These are phyloP conservation scores for Choristoneura fumiferana DNA, from an alignment of 1,140 invertebrate genomes.

Conservation along the genomic window DNA sequence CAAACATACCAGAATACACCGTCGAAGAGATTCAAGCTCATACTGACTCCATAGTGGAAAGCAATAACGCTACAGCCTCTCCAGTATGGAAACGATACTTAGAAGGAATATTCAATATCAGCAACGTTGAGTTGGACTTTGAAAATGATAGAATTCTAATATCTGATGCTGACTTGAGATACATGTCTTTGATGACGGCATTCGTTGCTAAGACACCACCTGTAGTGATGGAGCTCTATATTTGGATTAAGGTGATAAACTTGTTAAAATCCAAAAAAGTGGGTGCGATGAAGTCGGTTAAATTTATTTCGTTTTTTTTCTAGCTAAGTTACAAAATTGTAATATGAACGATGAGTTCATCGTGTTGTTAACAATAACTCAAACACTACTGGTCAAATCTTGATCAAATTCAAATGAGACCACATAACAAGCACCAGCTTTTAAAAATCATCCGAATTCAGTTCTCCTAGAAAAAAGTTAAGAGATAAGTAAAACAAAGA, in stretches of 20 bases:
- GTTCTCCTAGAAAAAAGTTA: no score
- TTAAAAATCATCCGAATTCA: no score
- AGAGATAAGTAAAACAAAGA: no score
- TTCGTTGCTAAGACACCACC: slow-evolving; percentile 78
- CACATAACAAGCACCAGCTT: no score
- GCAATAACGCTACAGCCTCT: slow-evolving; percentile 70
- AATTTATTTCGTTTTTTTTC: no score
- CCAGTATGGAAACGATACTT: slow-evolving; percentile 83
- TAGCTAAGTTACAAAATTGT: no score
- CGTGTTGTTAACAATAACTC: no score
- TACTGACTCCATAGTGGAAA: slow-evolving; percentile 79
- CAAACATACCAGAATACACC: slow-evolving; percentile 79
- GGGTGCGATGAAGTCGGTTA: no score
- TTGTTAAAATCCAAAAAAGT: no score
- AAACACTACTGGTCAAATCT: no score
- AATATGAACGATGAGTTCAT: no score
- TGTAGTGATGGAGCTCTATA: slow-evolving; percentile 81
- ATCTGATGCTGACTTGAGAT: slow-evolving; percentile 80
- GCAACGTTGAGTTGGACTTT: slow-evolving; percentile 75
- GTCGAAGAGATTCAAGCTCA: slow-evolving; percentile 80
- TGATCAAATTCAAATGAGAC: no score
- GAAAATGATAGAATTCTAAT: slow-evolving; percentile 80
- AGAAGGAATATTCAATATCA: slow-evolving; percentile 79
- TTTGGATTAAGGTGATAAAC: slow-evolving; percentile 83
- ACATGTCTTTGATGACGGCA: slow-evolving; percentile 79